Percentiles rank a stretch among this genome's conserved stretches.
These are phyloP conservation scores for Trachelipus rathkii DNA, from an alignment of 1,140 invertebrate species.

Conservation along the genomic window DNA sequence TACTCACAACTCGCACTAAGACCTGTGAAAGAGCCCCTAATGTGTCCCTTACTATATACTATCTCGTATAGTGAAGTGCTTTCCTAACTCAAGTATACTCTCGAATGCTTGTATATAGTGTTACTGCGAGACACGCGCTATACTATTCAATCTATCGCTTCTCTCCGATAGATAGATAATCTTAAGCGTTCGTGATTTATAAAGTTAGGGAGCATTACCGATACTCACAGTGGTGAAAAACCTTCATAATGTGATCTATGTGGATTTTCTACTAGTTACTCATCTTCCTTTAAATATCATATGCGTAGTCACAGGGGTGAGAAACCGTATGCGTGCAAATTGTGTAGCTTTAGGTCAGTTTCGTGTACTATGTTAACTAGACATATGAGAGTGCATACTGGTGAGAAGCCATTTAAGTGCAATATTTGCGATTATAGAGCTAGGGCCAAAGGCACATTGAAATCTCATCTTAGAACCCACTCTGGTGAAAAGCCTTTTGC, in stretches of 20 bases:
- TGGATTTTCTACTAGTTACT: background rate
- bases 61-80: too few relatives aligned
- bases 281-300: background rate
- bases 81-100: too few relatives aligned
- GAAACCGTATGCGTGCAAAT: background rate
- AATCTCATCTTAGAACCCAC: background rate
- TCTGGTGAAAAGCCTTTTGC: background rate
- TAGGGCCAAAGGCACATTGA: background rate
- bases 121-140: background rate
- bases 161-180: too few relatives aligned
- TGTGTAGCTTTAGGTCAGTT: background rate
- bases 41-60: too few relatives aligned
- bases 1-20: too few relatives aligned
- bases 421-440: background rate
- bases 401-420: background rate
- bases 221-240: background rate
- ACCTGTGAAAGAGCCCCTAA: too few relatives aligned
- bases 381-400: background rate
- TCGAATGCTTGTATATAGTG: too few relatives aligned
- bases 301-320: background rate
- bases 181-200: background rate
- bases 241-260: background rate
- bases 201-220: background rate
- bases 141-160: too few relatives aligned
- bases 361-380: background rate